Base-by-base conservation (phyloP, 2,797 vertebrate species). In the Pangasius sanitwongsei region DNA sequence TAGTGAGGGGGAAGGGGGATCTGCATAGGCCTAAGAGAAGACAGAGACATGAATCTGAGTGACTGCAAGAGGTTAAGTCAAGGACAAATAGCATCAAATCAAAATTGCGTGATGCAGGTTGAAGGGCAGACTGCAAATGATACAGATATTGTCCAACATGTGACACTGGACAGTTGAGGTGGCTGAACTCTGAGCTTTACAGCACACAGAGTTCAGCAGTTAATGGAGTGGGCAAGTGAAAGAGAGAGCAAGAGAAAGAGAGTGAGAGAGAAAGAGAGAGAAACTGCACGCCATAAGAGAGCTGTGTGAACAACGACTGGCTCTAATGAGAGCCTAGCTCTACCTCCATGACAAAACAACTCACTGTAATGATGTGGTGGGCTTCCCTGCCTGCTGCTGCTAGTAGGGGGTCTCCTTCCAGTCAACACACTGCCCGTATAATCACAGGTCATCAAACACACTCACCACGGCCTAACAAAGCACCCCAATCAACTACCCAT, bases 361-460 rank as follows among this genome's bases (percentile, higher is more conserved):
- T 93, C 91, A 92, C 88, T 89, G 89, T 93, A 94, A 93, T 93
- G 92, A 94, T 92, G 92, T 92, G 90, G 91, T 93, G 92, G 92
- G 92, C 91, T 93, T 94, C 89, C 92, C 92, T 89, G 91, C 90
- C 89, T 92, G 90, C 88, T 85, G 84, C 88, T 81, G 75, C 88
- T 78, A 89, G 92, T 92, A 89, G 92, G 92, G 91, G 92, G 90
- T 91, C 92, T 92, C 89, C 87, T 89, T 89, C 89, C 88, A 93
- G 92, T 93, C 92, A 92, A 93, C 92, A 94, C 92, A 92, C 85
- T 92, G 92, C 91, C 92, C 89, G 87, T 81, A 90, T 93, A 93
- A 94, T 93, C 90, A 93, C 87, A 94, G 91, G 90, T 91, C 91
- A 91, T 91, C 90, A 92, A 88, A 92, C 87, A 75, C 77, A 84